These are phyloP conservation scores for Mellivora capensis DNA, from an alignment of 2,113 vertebrate species.

Conservation along the genomic window DNA sequence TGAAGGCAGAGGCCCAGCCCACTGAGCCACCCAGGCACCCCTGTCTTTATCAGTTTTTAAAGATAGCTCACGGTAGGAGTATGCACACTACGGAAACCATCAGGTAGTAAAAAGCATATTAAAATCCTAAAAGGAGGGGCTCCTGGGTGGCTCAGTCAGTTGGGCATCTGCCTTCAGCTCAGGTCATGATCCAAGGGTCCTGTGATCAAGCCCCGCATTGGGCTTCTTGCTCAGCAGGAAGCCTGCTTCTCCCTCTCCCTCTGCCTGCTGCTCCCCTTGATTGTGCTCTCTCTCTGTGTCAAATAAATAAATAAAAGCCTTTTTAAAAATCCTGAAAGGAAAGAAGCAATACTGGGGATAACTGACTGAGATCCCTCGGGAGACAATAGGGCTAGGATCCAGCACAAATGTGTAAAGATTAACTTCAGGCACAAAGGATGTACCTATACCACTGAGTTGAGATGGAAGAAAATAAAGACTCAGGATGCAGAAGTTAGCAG, in stretches of 20 bases:
- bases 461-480: constrained; percentile 16
- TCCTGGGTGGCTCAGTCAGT: neutral
- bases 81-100: neutral
- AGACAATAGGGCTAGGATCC: neutral
- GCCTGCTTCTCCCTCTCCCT: neutral
- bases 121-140: neutral
- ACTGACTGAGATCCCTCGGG: neutral
- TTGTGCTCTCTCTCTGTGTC: neutral
- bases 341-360: neutral
- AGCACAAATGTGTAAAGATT: constrained; percentile 21
- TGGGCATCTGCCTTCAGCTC: neutral
- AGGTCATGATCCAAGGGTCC: neutral
- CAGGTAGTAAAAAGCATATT: constrained; percentile 7
- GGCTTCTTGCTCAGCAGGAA: neutral
- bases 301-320: neutral
- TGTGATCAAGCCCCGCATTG: neutral
- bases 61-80: neutral
- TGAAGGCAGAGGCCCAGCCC: no score
- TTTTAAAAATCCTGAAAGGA: neutral
- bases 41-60: neutral
- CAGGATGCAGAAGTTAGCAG: constrained; percentile 28
- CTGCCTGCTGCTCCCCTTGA: neutral
- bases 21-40: no score
- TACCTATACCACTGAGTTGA: neutral
- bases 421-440: neutral